Base-by-base conservation (phyloP, 2,888 invertebrate genomes). In the Drosophila barbarae region DNA sequence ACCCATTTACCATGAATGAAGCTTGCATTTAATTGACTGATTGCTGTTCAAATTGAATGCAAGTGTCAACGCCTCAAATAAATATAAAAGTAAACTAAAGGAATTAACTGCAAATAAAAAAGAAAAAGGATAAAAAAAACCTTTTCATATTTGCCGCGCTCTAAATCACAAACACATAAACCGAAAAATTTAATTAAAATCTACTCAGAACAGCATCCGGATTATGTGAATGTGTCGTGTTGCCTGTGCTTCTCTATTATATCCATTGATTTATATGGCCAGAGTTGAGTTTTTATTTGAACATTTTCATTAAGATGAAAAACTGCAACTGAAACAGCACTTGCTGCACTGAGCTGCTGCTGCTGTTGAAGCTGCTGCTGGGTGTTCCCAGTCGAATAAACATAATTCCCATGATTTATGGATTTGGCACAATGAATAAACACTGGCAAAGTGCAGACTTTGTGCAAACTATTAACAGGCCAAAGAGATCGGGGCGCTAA, bases 1-100 rank as follows among this genome's bases (percentile, higher is more conserved):
- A 65, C 50, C 61, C 53, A 71, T 74, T 75, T 69, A 57, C 73
- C 69, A 71, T 77, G 71, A 83, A 76, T 77, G 75, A 52, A 69
- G 67, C 69, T 69, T 67, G 76, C 71, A 75, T 73, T 79, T 84
- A 84, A 79, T 84, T 81, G 78, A 84, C 79, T 84, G 84, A 75
- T 84, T 73, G 73, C 78, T 34, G 52, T 46, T 34, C n/a, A 36
- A 52, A 60, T 28, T 55, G 67, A 65, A 39, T 66, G 46, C 41
- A 39, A 41, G 54, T 36, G 30, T 35, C 55, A 36, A 18, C 12
- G 42, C 23, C 46, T 39, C 47, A 38, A 42, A 28, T 26, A 28
- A 15, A 23, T 26, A 28, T 23, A 28, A 28, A 28, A 28, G 4
- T 13, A 13, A 13, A 13, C 18, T 12, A 30, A 32, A 21, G 13